These are phyloP conservation scores for Gymnoscopelus microlampas DNA, from an alignment of 2,797 vertebrate species.

Conservation along the genomic window DNA sequence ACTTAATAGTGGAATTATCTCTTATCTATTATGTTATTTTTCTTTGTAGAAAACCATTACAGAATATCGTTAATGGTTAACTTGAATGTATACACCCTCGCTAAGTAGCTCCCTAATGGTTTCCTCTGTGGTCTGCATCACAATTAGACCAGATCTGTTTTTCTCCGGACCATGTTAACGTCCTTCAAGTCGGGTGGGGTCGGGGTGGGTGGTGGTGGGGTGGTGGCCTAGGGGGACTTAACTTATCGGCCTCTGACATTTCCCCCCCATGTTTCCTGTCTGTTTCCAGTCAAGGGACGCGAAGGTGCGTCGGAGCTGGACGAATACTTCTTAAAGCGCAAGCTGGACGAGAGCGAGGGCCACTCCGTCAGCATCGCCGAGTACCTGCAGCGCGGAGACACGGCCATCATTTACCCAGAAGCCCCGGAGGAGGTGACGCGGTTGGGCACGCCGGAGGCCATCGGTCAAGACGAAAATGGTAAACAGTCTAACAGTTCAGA, in stretches of 20 bases:
- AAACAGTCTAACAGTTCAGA: slow-evolving; percentile 51
- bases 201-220: neutral
- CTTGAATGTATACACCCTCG: slow-evolving; percentile 73
- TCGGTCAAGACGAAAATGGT: slow-evolving; percentile 86
- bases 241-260: neutral
- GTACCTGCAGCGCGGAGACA: slow-evolving; percentile 95
- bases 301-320: slow-evolving; percentile 89
- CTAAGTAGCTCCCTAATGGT: slow-evolving; percentile 68
- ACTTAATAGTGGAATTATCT: slow-evolving; percentile 61
- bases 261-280: slow-evolving; percentile 15
- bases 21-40: slow-evolving; percentile 47
- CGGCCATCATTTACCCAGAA: slow-evolving; percentile 97
- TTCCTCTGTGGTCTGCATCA: slow-evolving; percentile 52
- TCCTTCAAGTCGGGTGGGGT: neutral
- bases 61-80: slow-evolving; percentile 70
- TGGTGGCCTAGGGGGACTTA: neutral
- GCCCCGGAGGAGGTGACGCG: slow-evolving; percentile 93
- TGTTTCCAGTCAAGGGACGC: slow-evolving; percentile 83
- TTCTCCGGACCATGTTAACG: slow-evolving; percentile 8
- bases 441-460: slow-evolving; percentile 91
- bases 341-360: slow-evolving; percentile 87
- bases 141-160: slow-evolving; percentile 48
- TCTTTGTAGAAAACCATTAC: slow-evolving; percentile 70
- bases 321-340: slow-evolving; percentile 90
- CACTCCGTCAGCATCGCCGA: slow-evolving; percentile 90